Conservation (phyloP, 2,113 vertebrate genomes). For the Stomatorhinus ivindoensis region DNA sequence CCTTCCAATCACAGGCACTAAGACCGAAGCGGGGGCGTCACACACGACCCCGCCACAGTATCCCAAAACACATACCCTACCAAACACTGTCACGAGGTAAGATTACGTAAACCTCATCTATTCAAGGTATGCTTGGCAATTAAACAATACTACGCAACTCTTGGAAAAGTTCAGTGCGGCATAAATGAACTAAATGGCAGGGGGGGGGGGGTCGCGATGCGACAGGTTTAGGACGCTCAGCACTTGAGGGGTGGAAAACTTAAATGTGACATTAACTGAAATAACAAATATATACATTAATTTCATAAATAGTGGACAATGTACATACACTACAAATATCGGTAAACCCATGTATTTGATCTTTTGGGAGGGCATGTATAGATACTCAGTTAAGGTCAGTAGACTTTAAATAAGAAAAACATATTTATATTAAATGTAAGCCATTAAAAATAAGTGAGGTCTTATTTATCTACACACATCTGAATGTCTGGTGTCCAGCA, state of each 20-base stretch:
- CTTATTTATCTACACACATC: not conserved
- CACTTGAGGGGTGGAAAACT: not conserved
- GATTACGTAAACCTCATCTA: not conserved
- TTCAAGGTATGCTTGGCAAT: not conserved
- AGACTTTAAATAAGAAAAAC: not conserved
- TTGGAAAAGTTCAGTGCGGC: not conserved
- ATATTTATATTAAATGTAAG: not conserved
- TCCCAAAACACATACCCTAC: not conserved
- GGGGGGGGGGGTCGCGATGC: not conserved
- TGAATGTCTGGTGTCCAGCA: constrained; percentile 23
- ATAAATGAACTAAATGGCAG: not conserved
- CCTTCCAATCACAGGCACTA: not conserved
- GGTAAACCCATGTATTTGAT: not conserved
- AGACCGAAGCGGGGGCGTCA: no score
- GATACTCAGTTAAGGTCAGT: not conserved
- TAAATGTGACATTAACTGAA: not conserved
- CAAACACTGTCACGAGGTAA: not conserved
- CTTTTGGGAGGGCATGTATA: no score
- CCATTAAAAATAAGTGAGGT: not conserved
- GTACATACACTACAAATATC: not conserved
- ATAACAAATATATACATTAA: not conserved
- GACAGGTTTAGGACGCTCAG: not conserved
- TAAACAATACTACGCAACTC: not conserved
- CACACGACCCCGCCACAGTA: not conserved
- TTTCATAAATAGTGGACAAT: not conserved